Base-by-base conservation (phyloP, 1,140 invertebrate species). In the Zophobas atratus region DNA sequence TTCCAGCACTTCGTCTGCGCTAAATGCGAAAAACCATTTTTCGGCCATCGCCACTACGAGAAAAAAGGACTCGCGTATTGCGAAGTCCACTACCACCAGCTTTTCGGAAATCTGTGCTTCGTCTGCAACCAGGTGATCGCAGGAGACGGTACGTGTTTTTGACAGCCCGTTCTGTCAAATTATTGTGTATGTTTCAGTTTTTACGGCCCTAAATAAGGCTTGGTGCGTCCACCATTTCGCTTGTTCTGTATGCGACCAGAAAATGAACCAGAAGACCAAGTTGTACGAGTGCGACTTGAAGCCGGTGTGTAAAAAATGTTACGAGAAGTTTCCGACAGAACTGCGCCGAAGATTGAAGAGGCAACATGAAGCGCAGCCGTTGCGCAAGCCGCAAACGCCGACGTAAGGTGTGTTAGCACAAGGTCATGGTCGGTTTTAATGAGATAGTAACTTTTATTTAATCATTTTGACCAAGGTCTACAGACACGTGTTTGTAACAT, bases 151-250 rank as follows among this genome's bases (percentile, higher is more conserved):
- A 91, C 89, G 90, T 88, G 3, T 2, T n/a, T 51, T 5, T 2
- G 49, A 2, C 20, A 5, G 3, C n/a, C 4, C n/a, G n/a, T 79
- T 56, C 20, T 20, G 20, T 77, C 8, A 36, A 77, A 57, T 76
- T 75, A 80, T 70, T 73, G 48, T 76, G 73, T 84, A 83, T 76
- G 76, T 90, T 90, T n/a, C 87, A 98, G 98, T 99, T 41, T 99
- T 99, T 86, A 98, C 96, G 79, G 98, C 98, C 48, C 88, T 99
- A 81, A 99, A 99, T 87, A 99, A 99, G 89, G 97, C 97, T n/a
- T 99, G 98, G 98, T 99, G 98, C 87, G 95, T 98, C 35, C 94
- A 99, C 87, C 99, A 99, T 87, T 99, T 99, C 88, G 95, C 97
- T n/a, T 99, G 99, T 87, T 95, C 96, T 20, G 92, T 98, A 76